A percentile compares a stretch with the other conserved stretches of the same genome.
Conservation (phyloP, 2,888 invertebrate species). For the Thera obeliscata region DNA sequence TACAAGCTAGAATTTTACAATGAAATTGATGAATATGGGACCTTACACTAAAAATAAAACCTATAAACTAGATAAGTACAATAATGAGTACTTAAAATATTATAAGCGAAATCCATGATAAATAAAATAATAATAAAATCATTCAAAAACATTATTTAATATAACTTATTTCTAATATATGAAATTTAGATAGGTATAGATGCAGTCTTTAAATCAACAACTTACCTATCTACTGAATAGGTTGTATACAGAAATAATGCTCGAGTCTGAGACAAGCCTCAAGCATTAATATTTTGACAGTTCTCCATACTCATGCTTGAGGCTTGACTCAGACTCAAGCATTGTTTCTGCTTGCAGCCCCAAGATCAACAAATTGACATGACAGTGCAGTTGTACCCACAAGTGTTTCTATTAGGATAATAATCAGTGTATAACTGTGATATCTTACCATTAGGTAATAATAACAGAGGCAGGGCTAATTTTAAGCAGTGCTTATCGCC, state of each 20-base stretch:
- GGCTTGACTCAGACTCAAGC: no score
- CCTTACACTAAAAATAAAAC: slow-evolving; percentile 11
- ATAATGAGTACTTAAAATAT: slow-evolving; percentile 4
- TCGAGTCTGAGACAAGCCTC: no score
- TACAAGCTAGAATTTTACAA: background rate
- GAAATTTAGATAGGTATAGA: slow-evolving; percentile 9
- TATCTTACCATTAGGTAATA: no score
- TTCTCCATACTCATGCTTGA: no score
- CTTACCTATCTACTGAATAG: slow-evolving; percentile 10
- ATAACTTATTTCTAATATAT: slow-evolving; percentile 3
- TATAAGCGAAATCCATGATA: slow-evolving; percentile 9
- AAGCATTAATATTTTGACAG: no score
- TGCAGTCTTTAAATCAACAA: slow-evolving; percentile 36
- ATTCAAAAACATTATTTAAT: slow-evolving; percentile 8
- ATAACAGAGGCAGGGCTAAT: no score
- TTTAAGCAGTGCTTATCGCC: no score
- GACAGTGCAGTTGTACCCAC: background rate
- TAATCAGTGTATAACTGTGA: no score
- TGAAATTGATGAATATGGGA: slow-evolving; percentile 8
- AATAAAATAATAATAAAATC: slow-evolving; percentile 9
- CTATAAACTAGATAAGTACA: slow-evolving; percentile 13
- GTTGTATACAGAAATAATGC: background rate
- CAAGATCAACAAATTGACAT: background rate
- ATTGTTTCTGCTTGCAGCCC: no score
- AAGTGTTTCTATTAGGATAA: no score